phyloP scores from a whole-genome alignment of 2,113 vertebrate genomes.

The Oreotragus oreotragus region DNA sequence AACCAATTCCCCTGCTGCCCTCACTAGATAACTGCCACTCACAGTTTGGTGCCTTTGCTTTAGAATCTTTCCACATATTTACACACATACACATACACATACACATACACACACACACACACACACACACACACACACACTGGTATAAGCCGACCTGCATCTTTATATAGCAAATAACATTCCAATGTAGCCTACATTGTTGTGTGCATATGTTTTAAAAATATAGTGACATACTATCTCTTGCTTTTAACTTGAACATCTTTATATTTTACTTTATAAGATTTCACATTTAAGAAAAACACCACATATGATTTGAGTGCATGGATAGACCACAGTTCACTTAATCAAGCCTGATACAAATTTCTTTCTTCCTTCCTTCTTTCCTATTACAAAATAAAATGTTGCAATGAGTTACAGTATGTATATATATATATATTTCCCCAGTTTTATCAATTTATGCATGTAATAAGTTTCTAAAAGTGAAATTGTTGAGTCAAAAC shows the following conservation, averaged over 20 bases:
- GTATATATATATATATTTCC: neutral
- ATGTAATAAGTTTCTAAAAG: neutral
- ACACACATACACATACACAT: neutral
- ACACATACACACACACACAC: neutral
- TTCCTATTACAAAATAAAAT: neutral
- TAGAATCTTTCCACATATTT: neutral
- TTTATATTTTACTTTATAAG: neutral
- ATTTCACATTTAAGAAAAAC: neutral
- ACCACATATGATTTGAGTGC: neutral
- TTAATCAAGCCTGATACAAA: neutral
- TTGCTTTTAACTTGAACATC: neutral
- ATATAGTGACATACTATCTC: neutral
- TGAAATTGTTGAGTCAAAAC: neutral
- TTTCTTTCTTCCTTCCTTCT: neutral
- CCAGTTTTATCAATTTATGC: neutral
- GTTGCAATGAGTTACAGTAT: neutral
- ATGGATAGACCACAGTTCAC: fast-evolving
- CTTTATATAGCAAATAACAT: neutral
- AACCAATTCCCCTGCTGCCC: neutral
- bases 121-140: neutral
- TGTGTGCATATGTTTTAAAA: neutral
- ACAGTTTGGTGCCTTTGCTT: neutral
- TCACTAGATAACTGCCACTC: neutral
- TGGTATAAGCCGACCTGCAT: neutral
- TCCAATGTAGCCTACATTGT: neutral